Percentiles rank a stretch among this genome's conserved stretches.
phyloP scores from a whole-genome alignment of 2,113 vertebrate species.

The Rana temporaria region DNA sequence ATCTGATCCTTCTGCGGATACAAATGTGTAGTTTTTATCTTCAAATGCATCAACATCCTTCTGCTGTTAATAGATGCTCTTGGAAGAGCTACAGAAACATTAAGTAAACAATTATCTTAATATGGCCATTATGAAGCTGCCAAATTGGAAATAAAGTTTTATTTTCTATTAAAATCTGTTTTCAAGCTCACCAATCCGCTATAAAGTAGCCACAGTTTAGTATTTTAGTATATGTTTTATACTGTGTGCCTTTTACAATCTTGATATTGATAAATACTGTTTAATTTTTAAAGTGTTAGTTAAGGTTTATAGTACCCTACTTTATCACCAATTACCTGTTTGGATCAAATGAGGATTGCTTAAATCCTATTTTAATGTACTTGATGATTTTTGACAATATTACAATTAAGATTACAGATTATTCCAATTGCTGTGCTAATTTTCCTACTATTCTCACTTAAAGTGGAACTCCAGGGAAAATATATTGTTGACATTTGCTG shows the following conservation, averaged over 20 bases:
- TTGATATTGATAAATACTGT: too few relatives aligned
- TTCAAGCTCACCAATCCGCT: conserved; percentile 43
- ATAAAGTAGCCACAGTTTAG: neutral
- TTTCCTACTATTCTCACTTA: too few relatives aligned
- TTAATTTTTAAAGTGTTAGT: too few relatives aligned
- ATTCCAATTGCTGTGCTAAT: too few relatives aligned
- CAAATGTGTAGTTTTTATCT: conserved; percentile 43
- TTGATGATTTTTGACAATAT: too few relatives aligned
- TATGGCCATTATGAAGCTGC: conserved; percentile 29
- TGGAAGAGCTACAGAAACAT: conserved; percentile 51
- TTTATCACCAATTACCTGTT: too few relatives aligned
- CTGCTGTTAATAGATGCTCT: conserved; percentile 47
- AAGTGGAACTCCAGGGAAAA: too few relatives aligned
- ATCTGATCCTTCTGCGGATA: conserved; percentile 41
- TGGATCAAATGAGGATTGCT: too few relatives aligned
- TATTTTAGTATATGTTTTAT: neutral
- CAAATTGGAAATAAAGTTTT: conserved; percentile 54
- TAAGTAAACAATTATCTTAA: conserved; percentile 55
- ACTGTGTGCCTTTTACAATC: neutral
- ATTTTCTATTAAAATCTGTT: conserved; percentile 46
- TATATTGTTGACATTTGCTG: too few relatives aligned
- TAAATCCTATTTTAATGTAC: too few relatives aligned
- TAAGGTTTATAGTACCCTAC: too few relatives aligned
- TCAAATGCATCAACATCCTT: conserved; percentile 50
- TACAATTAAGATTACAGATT: too few relatives aligned